Conservation (phyloP, 1,140 invertebrate genomes). For the Eciton burchellii region DNA sequence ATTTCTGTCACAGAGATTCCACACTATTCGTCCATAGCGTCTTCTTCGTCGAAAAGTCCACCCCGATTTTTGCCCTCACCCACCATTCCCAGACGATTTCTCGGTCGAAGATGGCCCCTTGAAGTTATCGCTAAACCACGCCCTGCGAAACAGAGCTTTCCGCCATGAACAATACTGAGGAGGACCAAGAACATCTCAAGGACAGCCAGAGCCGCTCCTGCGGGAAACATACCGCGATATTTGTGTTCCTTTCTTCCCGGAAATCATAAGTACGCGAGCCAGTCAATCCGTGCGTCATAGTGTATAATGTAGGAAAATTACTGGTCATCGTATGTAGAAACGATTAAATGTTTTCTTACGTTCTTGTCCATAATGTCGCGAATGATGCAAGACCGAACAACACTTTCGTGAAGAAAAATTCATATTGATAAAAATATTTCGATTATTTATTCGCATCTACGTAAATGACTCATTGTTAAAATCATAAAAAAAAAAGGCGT, state of each 20-base stretch:
- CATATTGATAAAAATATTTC: neutral
- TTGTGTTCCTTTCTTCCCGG: conserved; percentile 65
- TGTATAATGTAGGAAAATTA: conserved; percentile 50
- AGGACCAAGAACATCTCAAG: conserved; percentile 78
- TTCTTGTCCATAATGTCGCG: neutral
- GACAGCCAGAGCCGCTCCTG: conserved; percentile 60
- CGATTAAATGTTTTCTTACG: conserved; percentile 45
- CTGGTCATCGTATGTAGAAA: conserved; percentile 42
- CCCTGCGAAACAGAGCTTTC: conserved; percentile 75
- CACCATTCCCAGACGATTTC: conserved; percentile 64
- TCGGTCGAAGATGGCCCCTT: conserved; percentile 79
- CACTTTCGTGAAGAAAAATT: neutral
- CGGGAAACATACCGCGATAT: conserved; percentile 12
- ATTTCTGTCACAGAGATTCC: conserved; percentile 9
- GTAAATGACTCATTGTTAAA: too few species aligned
- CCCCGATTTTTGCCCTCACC: conserved; percentile 70
- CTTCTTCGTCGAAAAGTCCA: conserved; percentile 63
- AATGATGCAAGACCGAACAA: neutral
- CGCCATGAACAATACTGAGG: conserved; percentile 49
- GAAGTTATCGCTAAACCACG: conserved; percentile 81
- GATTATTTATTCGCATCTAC: too few species aligned
- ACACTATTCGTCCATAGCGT: conserved; percentile 22
- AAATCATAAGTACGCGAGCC: conserved; percentile 56
- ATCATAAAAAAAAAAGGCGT: too few species aligned
- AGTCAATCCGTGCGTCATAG: neutral